These are phyloP conservation scores for Empis stercorea DNA, from an alignment of 2,888 invertebrate genomes.

Conservation along the genomic window DNA sequence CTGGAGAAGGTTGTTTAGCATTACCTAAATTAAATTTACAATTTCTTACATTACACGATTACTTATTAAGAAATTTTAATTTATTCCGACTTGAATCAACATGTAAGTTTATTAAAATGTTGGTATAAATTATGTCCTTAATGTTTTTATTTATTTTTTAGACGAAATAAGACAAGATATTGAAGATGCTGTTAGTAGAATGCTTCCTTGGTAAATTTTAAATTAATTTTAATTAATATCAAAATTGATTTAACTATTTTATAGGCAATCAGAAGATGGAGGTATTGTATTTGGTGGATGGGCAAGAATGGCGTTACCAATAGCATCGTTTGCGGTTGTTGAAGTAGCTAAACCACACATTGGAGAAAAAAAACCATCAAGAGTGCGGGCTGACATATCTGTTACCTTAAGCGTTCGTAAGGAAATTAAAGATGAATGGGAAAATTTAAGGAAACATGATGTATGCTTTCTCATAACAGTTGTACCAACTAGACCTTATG, in stretches of 20 bases:
- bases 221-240: background rate
- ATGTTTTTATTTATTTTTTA: conserved; percentile 27
- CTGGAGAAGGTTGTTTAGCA: conserved; percentile 90
- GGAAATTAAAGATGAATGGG: conserved; percentile 95
- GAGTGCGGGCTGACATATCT: conserved; percentile 89
- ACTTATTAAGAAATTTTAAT: conserved; percentile 92
- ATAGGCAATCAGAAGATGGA: conserved; percentile 73
- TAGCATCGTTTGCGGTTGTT: conserved; percentile 83
- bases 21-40: conserved; percentile 96
- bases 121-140: background rate
- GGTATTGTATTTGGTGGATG: conserved; percentile 89
- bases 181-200: conserved; percentile 88
- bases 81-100: conserved; percentile 96
- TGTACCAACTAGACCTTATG: conserved; percentile 70
- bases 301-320: conserved; percentile 97
- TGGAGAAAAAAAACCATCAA: conserved; percentile 87
- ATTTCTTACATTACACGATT: conserved; percentile 96
- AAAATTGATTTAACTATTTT: conserved; percentile 1
- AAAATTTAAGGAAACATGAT: conserved; percentile 89
- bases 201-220: conserved; percentile 76
- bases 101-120: conserved; percentile 42
- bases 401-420: conserved; percentile 81
- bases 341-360: conserved; percentile 89
- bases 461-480: conserved; percentile 94
- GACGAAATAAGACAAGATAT: conserved; percentile 98